A percentile compares a stretch with the other conserved stretches of the same genome.
phyloP scores from a whole-genome alignment of 2,888 invertebrate genomes.

The Linnaemya tessellans region DNA sequence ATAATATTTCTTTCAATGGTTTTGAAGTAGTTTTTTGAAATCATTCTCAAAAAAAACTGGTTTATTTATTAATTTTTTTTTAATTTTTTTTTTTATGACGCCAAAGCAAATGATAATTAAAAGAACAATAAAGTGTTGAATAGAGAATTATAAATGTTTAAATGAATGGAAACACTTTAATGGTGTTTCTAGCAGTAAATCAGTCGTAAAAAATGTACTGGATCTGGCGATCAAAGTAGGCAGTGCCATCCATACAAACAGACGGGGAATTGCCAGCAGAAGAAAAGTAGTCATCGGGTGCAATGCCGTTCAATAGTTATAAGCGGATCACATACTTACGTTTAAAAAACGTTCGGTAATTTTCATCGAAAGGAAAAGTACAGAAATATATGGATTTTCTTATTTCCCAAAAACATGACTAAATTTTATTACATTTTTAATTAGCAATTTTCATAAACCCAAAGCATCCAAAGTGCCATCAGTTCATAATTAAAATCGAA shows the following conservation, averaged over 20 bases:
- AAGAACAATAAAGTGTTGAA: neutral
- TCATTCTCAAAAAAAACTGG: slow-evolving; percentile 56
- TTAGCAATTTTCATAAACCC: too few species aligned
- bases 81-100: slow-evolving; percentile 35
- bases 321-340: too few species aligned
- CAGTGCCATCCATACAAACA: neutral
- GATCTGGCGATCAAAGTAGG: neutral
- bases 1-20: slow-evolving; percentile 17
- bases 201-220: neutral
- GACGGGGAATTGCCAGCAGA: neutral
- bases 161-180: neutral
- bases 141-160: neutral
- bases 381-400: too few species aligned
- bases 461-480: too few species aligned
- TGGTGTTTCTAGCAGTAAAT: neutral
- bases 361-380: too few species aligned
- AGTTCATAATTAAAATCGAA: neutral
- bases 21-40: slow-evolving; percentile 30
- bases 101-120: neutral
- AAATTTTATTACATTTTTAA: too few species aligned
- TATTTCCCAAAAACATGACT: too few species aligned
- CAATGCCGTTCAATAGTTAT: too few species aligned
- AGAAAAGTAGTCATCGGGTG: too few species aligned
- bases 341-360: too few species aligned
- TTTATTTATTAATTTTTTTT: slow-evolving; percentile 29